phyloP scores from a whole-genome alignment of 2,113 vertebrate species.

The Oreochromis aureus region DNA sequence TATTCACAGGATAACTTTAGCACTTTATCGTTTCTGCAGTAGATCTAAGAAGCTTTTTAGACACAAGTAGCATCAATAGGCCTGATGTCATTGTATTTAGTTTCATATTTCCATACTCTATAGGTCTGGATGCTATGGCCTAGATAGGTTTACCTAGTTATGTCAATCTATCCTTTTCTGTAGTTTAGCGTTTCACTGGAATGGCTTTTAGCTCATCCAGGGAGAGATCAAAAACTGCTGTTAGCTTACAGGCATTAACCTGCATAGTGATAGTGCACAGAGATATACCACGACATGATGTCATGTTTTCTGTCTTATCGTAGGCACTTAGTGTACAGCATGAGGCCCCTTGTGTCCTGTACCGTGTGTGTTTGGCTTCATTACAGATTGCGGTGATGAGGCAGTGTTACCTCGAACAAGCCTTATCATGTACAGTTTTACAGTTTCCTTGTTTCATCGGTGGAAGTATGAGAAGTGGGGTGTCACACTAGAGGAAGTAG shows the following conservation, averaged over 20 bases:
- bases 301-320: slow-evolving; percentile 22
- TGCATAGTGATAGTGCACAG: slow-evolving; percentile 5
- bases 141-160: background rate
- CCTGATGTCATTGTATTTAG: slow-evolving; percentile 1
- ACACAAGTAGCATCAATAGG: background rate
- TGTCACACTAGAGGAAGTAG: slow-evolving; percentile 18
- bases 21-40: background rate
- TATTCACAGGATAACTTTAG: background rate
- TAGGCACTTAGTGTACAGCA: background rate
- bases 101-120: background rate
- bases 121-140: background rate
- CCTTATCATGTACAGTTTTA: background rate
- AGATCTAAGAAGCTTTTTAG: background rate
- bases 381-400: background rate
- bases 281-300: slow-evolving; percentile 3
- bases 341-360: background rate
- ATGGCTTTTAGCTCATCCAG: background rate
- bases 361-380: background rate
- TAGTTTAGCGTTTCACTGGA: slow-evolving; percentile 20
- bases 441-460: slow-evolving; percentile 1
- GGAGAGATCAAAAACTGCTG: background rate
- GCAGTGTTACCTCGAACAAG: background rate
- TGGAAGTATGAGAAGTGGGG: background rate
- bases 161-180: background rate
- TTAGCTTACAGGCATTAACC: slow-evolving; percentile 2